phyloP scores from a whole-genome alignment of 2,797 vertebrate species.

The Arctocebus calabarensis region DNA sequence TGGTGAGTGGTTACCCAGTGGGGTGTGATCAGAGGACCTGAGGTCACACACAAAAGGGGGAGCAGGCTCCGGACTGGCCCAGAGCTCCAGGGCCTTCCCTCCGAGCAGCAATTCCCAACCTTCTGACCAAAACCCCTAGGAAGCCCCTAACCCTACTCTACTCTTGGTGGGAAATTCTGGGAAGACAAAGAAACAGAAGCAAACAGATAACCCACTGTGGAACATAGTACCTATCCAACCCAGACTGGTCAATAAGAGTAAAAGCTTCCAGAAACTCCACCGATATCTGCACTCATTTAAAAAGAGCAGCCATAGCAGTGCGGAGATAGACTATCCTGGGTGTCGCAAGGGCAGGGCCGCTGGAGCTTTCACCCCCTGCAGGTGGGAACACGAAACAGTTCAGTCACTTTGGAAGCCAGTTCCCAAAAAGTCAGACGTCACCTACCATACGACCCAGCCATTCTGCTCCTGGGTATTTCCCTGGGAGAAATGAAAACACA shows the following conservation, averaged over 20 bases:
- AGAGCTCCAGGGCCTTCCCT: neutral
- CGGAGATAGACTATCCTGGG: accelerated
- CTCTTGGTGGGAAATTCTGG: neutral
- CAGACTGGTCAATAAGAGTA: accelerated
- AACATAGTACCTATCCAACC: neutral
- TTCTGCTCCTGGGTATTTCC: neutral
- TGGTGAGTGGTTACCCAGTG: accelerated
- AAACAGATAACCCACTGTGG: neutral
- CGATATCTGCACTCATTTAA: accelerated
- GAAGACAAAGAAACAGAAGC: neutral
- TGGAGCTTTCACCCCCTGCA: accelerated
- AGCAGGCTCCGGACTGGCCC: neutral
- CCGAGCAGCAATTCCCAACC: neutral
- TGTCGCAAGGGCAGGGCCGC: accelerated
- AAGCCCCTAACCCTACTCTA: neutral
- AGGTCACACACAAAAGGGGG: neutral
- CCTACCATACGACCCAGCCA: accelerated
- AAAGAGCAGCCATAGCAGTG: neutral
- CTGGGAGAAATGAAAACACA: neutral
- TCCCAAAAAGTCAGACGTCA: neutral
- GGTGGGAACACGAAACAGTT: accelerated
- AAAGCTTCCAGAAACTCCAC: neutral
- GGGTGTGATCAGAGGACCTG: neutral
- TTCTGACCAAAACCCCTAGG: neutral
- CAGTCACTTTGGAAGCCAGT: neutral